phyloP scores from a whole-genome alignment of 2,113 vertebrate genomes.

The Tretioscincus oriximinensis region DNA sequence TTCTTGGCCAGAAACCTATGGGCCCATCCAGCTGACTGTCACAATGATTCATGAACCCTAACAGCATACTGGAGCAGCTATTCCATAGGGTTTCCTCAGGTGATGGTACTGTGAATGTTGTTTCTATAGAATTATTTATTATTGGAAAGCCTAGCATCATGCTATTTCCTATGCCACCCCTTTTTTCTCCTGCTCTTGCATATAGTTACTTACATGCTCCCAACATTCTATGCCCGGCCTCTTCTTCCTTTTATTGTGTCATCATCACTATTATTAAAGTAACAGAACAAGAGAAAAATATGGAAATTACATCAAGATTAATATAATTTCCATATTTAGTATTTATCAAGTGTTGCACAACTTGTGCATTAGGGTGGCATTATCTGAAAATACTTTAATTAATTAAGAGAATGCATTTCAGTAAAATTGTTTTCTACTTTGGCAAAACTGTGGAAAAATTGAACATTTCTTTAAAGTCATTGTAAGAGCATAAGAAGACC shows the following conservation, averaged over 20 bases:
- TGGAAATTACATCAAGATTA: background rate
- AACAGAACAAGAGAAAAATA: background rate
- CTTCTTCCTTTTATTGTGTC: background rate
- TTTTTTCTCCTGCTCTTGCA: background rate
- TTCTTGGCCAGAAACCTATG: constrained; percentile 19
- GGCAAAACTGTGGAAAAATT: background rate
- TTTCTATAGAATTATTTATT: constrained; percentile 7
- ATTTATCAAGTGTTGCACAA: background rate
- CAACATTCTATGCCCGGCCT: background rate
- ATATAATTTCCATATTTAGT: background rate
- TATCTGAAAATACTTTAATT: background rate
- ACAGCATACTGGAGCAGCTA: background rate
- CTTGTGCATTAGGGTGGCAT: too few species aligned
- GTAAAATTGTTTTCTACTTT: background rate
- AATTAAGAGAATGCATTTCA: background rate
- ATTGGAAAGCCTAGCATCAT: background rate
- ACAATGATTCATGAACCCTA: constrained; percentile 16
- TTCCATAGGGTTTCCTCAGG: constrained; percentile 1
- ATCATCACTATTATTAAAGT: background rate
- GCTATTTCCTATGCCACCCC: background rate
- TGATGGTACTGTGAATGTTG: background rate
- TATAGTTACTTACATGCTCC: background rate
- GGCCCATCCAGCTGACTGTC: constrained; percentile 2
- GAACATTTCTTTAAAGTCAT: background rate
- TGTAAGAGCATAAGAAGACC: background rate